Percentiles rank a stretch among this genome's conserved stretches.
Evolutionary conservation across 2,888 invertebrate species (phyloP).

Genomic region (Salpingus planirostris): DNA sequence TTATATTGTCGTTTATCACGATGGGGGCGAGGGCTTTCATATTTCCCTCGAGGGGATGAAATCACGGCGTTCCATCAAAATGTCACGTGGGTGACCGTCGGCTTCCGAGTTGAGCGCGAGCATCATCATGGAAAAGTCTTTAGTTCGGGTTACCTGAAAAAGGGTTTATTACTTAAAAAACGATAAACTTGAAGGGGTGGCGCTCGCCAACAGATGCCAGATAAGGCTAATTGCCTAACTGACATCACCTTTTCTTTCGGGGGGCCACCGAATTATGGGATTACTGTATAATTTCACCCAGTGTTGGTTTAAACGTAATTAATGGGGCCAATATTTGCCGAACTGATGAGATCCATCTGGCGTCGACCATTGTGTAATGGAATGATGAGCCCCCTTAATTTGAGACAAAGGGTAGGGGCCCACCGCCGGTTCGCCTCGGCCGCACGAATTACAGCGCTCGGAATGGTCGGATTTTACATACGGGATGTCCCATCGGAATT

Average conservation of each 20-base stretch:
- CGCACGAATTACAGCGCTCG: too few relatives aligned
- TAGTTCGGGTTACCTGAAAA: too few relatives aligned
- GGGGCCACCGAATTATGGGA: constrained; percentile 20
- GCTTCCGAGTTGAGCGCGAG: constrained; percentile 5
- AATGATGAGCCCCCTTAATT: too few relatives aligned
- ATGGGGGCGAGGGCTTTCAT: constrained; percentile 16
- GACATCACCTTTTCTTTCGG: constrained; percentile 25
- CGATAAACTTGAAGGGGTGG: constrained; percentile 15
- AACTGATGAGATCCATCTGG: constrained; percentile 20
- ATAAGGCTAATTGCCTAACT: constrained; percentile 27
- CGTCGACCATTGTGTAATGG: constrained; percentile 12
- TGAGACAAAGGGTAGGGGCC: too few relatives aligned
- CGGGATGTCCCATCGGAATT: too few relatives aligned
- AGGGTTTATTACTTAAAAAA: constrained; percentile 18
- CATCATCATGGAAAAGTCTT: too few relatives aligned
- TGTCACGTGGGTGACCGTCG: constrained; percentile 25
- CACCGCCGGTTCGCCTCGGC: too few relatives aligned
- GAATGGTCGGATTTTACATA: too few relatives aligned
- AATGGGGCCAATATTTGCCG: constrained; percentile 26
- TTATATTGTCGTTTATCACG: constrained; percentile 24
- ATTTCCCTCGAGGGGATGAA: constrained; percentile 24
- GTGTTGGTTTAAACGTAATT: constrained; percentile 21
- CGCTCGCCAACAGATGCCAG: constrained; percentile 26
- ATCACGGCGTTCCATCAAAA: constrained; percentile 27
- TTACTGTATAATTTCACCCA: constrained; percentile 21